These are phyloP conservation scores for Meiosimyza platycephala DNA, from an alignment of 2,888 invertebrate genomes.

Conservation along the genomic window DNA sequence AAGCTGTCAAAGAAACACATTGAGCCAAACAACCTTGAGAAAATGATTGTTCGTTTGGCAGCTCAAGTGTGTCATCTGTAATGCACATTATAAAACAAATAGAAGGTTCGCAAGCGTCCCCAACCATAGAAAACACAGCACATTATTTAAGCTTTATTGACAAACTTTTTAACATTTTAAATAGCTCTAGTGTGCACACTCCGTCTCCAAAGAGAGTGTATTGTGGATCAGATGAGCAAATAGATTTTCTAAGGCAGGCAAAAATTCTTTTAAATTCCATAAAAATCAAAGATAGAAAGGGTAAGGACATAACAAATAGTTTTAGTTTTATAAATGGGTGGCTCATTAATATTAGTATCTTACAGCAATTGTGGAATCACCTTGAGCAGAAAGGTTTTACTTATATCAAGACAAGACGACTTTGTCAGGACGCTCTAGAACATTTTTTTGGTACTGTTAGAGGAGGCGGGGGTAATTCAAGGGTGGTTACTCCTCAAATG, in stretches of 20 bases:
- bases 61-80: conserved; percentile 19
- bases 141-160: conserved; percentile 3
- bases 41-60: conserved; percentile 9
- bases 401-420: not conserved
- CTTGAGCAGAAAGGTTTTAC: too few relatives aligned
- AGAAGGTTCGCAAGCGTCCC: not conserved
- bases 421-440: conserved; percentile 1
- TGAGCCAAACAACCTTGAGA: too few relatives aligned
- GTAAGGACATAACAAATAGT: too few relatives aligned
- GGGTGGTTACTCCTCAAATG: not conserved
- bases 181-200: not conserved
- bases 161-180: conserved; percentile 16
- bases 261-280: too few relatives aligned
- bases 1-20: too few relatives aligned
- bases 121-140: not conserved
- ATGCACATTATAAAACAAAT: not conserved
- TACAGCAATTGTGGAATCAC: too few relatives aligned
- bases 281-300: too few relatives aligned
- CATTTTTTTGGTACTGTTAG: conserved; percentile 13
- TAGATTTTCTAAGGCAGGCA: conserved; percentile 7
- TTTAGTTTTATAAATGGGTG: too few relatives aligned
- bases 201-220: not conserved
- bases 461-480: conserved; percentile 7
- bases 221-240: not conserved
- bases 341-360: too few relatives aligned